phyloP scores from a whole-genome alignment of 1,140 invertebrate genomes.

The Aradophagus sp. region DNA sequence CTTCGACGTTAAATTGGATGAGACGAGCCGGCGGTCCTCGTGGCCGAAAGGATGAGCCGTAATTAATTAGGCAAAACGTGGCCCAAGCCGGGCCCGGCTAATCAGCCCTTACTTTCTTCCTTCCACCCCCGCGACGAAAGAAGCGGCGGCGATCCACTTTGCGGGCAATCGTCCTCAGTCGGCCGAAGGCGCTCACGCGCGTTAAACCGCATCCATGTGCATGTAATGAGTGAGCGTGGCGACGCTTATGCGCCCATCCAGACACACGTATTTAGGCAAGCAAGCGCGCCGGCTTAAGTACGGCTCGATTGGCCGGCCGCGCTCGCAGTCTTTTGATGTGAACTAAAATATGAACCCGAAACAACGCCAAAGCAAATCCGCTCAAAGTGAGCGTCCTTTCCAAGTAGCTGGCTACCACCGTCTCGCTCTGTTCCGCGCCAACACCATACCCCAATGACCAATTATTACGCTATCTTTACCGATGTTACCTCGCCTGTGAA shows the following conservation, averaged over 20 bases:
- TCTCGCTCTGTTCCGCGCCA: conserved; percentile 62
- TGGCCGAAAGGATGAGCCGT: conserved; percentile 2
- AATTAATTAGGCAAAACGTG: conserved; percentile 19
- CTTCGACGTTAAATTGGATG: conserved; percentile 17
- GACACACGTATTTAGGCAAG: conserved; percentile 58
- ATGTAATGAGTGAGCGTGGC: conserved; percentile 51
- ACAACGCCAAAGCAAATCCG: conserved; percentile 74
- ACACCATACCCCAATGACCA: conserved; percentile 72
- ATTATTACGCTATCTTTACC: conserved; percentile 74
- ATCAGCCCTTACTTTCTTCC: no score
- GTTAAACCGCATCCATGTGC: conserved; percentile 55
- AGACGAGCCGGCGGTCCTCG: conserved; percentile 7
- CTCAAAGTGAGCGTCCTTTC: conserved; percentile 70
- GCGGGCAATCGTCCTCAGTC: conserved; percentile 47
- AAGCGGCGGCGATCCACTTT: conserved; percentile 11
- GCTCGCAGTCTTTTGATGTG: conserved; percentile 73
- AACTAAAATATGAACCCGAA: conserved; percentile 74
- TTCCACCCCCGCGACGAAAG: no score
- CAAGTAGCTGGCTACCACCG: conserved; percentile 66
- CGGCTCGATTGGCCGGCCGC: conserved; percentile 71
- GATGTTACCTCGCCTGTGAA: conserved; percentile 70
- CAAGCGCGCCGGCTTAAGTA: conserved; percentile 64
- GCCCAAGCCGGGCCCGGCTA: no score
- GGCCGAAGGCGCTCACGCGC: conserved; percentile 44
- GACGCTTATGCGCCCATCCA: conserved; percentile 52